Evolutionary conservation across 2,113 vertebrate genomes (phyloP), one percentile per base, ranked within the genome.

Genomic region (Cephalopholis sonnerati): DNA sequence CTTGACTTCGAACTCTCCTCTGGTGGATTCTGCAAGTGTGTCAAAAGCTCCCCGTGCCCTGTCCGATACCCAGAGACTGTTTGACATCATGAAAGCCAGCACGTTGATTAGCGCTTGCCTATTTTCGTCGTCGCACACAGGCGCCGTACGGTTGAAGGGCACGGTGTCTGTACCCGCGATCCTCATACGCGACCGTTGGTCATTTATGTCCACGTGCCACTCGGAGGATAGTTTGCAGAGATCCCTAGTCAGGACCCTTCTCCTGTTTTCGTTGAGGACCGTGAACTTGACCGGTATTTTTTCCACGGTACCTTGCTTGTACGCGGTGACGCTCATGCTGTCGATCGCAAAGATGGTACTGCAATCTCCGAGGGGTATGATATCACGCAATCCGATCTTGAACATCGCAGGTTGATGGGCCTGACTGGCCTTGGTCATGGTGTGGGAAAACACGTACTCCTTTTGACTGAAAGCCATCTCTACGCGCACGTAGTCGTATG

Each of bases 281-380:
- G 63, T 46, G 15, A 65, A 65, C 63, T 65, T 65, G 7, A 65
- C 39, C 3, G 39, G 63, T n/a, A 65, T 65, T 46, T 24, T 65
- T 24, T 65, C 39, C 1, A 16, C 15, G n/a, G 39, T 65, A 3
- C 22, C 22, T 44, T 44, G 22, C 10, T 65, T 36, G 59, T 62
- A 62, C 0, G 59, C 59, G 3, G 25, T 39, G 2, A 62, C 18
- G 18, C 18, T 62, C 18, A 62, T 36, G 18, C 5, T 39, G 29
- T 62, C 59, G 0, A 62, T 2, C 18, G 6, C 10, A 1, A 62
- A 62, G 8, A 62, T 8, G 4, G 59, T 5, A 32, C 59, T 62
- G 18, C 17, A 39, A 9, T 22, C 32, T 2, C 10, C 32, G 18
- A 1, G 1, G 32, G 59, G 18, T 12, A 22, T 62, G 18, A 62